Conservation (phyloP, 2,113 vertebrate genomes). For the Osmerus eperlanus region DNA sequence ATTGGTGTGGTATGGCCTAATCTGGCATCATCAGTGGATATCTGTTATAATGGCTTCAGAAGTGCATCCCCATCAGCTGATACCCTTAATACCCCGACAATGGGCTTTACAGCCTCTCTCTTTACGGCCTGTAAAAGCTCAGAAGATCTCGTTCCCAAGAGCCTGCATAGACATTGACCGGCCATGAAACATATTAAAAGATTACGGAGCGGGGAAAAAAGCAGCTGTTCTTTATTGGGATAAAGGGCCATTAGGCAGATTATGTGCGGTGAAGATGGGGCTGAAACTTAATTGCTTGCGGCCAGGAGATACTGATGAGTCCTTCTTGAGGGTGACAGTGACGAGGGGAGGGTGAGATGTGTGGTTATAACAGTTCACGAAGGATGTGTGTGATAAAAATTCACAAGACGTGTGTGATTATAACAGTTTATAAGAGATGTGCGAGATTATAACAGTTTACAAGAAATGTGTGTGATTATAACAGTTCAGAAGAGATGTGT, state of each 20-base stretch:
- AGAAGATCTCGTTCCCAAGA: neutral
- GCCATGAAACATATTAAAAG: constrained; percentile 27
- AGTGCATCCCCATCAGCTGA: neutral
- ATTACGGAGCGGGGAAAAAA: constrained; percentile 24
- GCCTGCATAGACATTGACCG: neutral
- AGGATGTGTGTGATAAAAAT: too few relatives aligned
- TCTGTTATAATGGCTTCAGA: neutral
- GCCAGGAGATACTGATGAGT: constrained; percentile 17
- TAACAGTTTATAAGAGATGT: too few relatives aligned
- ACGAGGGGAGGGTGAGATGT: constrained; percentile 3
- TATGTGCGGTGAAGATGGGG: constrained; percentile 14
- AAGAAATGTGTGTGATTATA: too few relatives aligned
- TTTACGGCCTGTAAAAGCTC: constrained; percentile 1
- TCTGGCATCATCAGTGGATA: neutral
- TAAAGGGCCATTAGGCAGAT: constrained; percentile 30
- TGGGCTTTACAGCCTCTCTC: neutral
- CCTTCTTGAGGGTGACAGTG: neutral
- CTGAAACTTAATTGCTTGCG: constrained; percentile 27
- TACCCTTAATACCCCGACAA: neutral
- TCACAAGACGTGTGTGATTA: too few relatives aligned
- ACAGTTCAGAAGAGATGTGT: neutral
- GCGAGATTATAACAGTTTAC: too few relatives aligned
- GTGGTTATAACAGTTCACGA: too few relatives aligned
- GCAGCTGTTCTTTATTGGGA: constrained; percentile 28
- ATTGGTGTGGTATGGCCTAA: too few relatives aligned